phyloP scores from a whole-genome alignment of 2,797 vertebrate species.

The Tadarida brasiliensis region DNA sequence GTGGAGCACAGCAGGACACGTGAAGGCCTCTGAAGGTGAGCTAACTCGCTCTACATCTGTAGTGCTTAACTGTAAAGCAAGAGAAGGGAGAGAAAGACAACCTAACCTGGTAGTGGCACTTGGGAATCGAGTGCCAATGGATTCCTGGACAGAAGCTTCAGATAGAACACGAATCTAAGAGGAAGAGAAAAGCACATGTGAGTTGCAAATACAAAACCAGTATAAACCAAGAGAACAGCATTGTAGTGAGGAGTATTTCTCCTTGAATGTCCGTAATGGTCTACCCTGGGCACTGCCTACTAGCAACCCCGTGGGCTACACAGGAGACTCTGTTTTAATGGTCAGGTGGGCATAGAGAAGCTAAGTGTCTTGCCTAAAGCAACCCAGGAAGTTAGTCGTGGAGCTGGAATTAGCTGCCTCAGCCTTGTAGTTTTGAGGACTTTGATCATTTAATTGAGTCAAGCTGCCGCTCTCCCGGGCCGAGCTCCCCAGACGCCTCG shows the following conservation, averaged over 20 bases:
- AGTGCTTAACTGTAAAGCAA: neutral
- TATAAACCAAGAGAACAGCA: neutral
- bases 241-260: neutral
- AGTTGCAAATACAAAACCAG: neutral
- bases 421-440: neutral
- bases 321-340: too few species aligned
- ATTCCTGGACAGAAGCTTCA: constrained; percentile 20
- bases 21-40: too few species aligned
- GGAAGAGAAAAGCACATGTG: constrained; percentile 61
- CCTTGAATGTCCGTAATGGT: neutral
- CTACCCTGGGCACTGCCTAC: too few species aligned
- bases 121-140: neutral
- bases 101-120: neutral
- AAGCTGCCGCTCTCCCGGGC: neutral
- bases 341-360: neutral
- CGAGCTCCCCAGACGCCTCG: neutral
- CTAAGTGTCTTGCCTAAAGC: neutral
- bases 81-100: neutral
- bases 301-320: too few species aligned
- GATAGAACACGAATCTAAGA: constrained; percentile 64
- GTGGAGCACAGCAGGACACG: rapidly evolving
- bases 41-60: neutral
- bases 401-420: neutral
- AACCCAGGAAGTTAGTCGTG: neutral
- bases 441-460: neutral